phyloP scores from a whole-genome alignment of 2,113 vertebrate species.

The Thamnophis sirtalis region DNA sequence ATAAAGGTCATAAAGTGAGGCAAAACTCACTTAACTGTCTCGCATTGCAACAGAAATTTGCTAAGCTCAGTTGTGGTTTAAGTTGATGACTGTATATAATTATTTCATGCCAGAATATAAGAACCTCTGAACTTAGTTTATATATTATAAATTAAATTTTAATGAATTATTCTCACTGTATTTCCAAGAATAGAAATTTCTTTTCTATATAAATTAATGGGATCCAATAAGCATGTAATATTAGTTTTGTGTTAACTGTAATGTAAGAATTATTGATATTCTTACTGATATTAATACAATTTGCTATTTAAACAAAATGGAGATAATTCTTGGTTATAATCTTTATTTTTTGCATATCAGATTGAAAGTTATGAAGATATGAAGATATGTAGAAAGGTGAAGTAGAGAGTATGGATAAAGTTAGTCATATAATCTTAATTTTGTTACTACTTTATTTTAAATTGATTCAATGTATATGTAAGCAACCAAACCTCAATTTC shows the following conservation, averaged over 20 bases:
- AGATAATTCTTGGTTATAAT: not conserved
- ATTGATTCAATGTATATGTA: not conserved
- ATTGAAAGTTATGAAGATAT: not conserved
- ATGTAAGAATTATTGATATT: not conserved
- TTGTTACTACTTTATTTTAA: not conserved
- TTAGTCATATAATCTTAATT: not conserved
- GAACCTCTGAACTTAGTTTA: not conserved
- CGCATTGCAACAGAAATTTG: no score
- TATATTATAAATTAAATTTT: not conserved
- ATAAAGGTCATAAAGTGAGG: no score
- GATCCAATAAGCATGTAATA: not conserved
- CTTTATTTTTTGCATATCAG: not conserved
- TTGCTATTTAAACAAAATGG: not conserved
- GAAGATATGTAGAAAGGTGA: not conserved
- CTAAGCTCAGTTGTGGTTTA: no score
- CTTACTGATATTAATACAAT: not conserved
- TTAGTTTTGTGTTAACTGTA: not conserved
- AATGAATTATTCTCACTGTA: not conserved
- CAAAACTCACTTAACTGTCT: no score
- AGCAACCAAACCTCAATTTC: not conserved
- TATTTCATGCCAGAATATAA: not conserved
- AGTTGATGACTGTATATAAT: no score
- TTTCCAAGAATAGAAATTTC: not conserved
- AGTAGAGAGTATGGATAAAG: not conserved
- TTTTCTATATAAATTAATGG: not conserved